These are phyloP conservation scores for Stenichneumon culpator DNA, from an alignment of 2,888 invertebrate species.

Conservation along the genomic window DNA sequence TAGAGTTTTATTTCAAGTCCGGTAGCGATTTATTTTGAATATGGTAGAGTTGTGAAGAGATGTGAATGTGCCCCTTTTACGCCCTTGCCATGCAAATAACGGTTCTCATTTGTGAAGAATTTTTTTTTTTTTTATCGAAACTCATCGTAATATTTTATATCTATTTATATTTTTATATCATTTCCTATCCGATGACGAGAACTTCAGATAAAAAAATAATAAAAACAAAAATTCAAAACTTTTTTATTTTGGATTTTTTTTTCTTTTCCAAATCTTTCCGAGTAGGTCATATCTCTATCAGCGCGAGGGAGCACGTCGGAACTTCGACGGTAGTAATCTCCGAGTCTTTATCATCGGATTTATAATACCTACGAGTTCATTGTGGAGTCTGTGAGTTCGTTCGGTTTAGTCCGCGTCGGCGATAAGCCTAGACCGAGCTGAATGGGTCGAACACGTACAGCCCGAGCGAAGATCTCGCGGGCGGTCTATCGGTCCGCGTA, in stretches of 20 bases:
- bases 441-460: constrained; percentile 70
- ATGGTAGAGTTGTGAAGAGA: no score
- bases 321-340: constrained; percentile 18
- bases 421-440: constrained; percentile 75
- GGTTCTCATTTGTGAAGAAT: no score
- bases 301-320: constrained; percentile 1
- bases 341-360: constrained; percentile 32
- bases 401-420: constrained; percentile 59
- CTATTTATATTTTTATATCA: no score
- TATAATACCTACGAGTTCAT: constrained; percentile 67
- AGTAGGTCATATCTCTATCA: not conserved
- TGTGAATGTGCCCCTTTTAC: no score
- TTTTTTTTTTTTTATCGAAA: not conserved
- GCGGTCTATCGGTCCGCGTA: constrained; percentile 63
- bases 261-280: not conserved
- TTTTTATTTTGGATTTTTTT: not conserved
- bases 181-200: no score
- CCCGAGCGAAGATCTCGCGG: constrained; percentile 67
- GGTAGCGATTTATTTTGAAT: no score
- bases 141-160: no score
- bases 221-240: no score
- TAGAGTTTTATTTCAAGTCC: no score
- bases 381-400: constrained; percentile 53
- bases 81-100: no score
- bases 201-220: no score